phyloP scores from a whole-genome alignment of 2,113 vertebrate species.

The Pao palembangensis region DNA sequence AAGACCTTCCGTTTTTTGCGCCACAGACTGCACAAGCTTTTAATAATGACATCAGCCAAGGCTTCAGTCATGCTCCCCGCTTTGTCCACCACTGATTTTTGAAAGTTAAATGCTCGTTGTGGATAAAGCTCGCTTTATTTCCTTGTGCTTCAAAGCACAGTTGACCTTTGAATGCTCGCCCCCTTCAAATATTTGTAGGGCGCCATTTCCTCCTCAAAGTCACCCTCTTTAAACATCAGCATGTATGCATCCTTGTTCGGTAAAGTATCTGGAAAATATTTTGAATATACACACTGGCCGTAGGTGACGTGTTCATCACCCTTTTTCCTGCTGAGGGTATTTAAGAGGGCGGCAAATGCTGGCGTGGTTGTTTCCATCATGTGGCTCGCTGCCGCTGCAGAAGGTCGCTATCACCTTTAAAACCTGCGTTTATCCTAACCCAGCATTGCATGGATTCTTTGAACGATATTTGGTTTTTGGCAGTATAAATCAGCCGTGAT shows the following conservation, averaged over 20 bases:
- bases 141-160: slow-evolving; percentile 55
- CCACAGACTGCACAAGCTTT: slow-evolving; percentile 26
- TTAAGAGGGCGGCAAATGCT: no score
- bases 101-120: slow-evolving; percentile 24
- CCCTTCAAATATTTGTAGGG: slow-evolving; percentile 59
- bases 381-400: no score
- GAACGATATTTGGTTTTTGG: no score
- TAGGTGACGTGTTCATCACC: slow-evolving; percentile 45
- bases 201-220: slow-evolving; percentile 40
- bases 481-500: no score
- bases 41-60: slow-evolving; percentile 15
- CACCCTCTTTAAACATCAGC: slow-evolving; percentile 39
- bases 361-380: no score
- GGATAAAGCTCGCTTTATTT: slow-evolving; percentile 47
- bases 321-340: no score
- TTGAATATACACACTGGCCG: slow-evolving; percentile 50
- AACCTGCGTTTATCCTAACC: no score
- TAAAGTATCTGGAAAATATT: slow-evolving; percentile 64
- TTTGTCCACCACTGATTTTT: slow-evolving; percentile 10
- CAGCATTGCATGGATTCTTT: no score
- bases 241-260: slow-evolving; percentile 55
- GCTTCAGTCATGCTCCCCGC: slow-evolving; percentile 4
- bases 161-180: slow-evolving; percentile 52
- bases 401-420: no score
- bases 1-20: neutral